Evolutionary conservation across 2,888 invertebrate species (phyloP).

Genomic region (Lamellibrachia satsuma): DNA sequence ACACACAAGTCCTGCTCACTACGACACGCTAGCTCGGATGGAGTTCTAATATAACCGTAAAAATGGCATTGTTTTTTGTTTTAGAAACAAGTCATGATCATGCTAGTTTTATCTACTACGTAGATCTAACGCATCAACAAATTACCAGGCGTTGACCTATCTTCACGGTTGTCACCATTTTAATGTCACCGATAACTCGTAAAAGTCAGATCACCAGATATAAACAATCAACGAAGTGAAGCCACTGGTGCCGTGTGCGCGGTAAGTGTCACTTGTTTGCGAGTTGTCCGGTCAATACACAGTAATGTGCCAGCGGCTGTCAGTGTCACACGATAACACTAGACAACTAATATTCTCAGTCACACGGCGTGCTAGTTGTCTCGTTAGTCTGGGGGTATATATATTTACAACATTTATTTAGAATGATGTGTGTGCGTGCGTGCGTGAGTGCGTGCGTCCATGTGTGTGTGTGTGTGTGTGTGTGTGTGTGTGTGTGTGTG

Average conservation of each 20-base stretch:
- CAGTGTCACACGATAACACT: too few species aligned
- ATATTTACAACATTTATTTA: background rate
- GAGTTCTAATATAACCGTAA: too few species aligned
- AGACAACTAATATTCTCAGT: background rate
- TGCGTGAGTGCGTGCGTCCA: too few species aligned
- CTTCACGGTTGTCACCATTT: background rate
- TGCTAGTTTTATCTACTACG: background rate
- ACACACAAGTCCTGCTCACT: too few species aligned
- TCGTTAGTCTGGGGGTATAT: background rate
- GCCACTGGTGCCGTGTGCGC: background rate
- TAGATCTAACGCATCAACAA: background rate
- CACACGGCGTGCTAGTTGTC: background rate
- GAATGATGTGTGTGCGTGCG: background rate
- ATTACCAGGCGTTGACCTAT: background rate
- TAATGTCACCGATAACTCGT: background rate
- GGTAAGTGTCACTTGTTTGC: background rate
- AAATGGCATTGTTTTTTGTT: background rate
- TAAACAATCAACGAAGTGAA: background rate
- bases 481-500: too few species aligned
- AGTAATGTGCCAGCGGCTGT: background rate
- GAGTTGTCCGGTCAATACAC: background rate
- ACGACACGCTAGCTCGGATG: too few species aligned
- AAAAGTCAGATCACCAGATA: background rate
- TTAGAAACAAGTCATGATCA: background rate
- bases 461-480: too few species aligned